Evolutionary conservation across 64 coral and sea anemone genomes (phyloP).

Genomic region (Pocillopora verrucosa): DNA sequence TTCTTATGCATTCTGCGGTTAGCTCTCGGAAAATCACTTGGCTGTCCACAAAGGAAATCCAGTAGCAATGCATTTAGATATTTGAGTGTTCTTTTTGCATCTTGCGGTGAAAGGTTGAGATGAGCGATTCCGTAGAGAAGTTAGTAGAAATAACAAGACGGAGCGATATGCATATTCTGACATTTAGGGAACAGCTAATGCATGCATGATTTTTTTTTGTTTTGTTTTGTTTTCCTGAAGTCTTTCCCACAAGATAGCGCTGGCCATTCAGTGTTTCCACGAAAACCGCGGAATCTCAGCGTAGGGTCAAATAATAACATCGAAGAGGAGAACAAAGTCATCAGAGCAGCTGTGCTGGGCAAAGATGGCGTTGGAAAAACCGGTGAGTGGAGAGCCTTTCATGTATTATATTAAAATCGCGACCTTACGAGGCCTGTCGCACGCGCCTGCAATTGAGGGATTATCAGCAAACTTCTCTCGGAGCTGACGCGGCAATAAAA

Average conservation of each 20-base stretch:
- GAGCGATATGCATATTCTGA: not conserved
- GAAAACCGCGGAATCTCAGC: not conserved
- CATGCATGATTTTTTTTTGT: not conserved
- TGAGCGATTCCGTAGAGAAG: not conserved
- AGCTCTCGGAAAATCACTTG: not conserved
- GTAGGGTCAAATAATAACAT: not conserved
- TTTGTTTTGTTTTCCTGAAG: not conserved
- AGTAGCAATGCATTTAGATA: not conserved
- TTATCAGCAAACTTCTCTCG: too few relatives aligned
- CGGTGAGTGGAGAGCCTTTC: constrained; percentile 12
- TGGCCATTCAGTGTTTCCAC: not conserved
- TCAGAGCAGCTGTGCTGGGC: constrained; percentile 51
- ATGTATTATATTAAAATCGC: not conserved
- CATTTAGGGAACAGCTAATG: not conserved
- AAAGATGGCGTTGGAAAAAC: constrained; percentile 72
- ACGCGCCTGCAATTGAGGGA: too few relatives aligned
- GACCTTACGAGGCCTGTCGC: too few relatives aligned
- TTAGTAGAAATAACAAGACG: not conserved
- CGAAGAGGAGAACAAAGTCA: constrained; percentile 28
- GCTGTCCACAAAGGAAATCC: not conserved
- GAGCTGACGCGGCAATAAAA: too few relatives aligned
- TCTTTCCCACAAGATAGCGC: constrained; percentile 36
- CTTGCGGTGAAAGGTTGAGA: not conserved
- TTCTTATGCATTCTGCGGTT: constrained; percentile 2
- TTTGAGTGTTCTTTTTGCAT: not conserved